Conservation (phyloP, 1,140 invertebrate genomes). For the Drosophila pruinosa region DNA sequence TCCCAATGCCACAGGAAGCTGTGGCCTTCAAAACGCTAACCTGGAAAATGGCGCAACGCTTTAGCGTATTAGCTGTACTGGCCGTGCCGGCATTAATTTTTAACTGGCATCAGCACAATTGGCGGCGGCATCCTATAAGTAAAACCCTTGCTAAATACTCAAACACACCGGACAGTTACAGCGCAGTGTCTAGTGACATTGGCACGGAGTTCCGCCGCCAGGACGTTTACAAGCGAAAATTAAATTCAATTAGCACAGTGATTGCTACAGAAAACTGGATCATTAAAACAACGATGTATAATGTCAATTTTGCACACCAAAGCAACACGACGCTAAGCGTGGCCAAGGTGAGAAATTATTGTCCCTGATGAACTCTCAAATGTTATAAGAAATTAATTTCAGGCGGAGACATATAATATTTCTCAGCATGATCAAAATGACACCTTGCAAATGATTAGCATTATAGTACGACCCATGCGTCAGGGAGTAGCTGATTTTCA, state of each 20-base stretch:
- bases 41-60: conserved; percentile 78
- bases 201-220: conserved; percentile 88
- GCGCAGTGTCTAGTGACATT: conserved; percentile 88
- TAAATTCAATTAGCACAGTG: conserved; percentile 87
- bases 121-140: conserved; percentile 90
- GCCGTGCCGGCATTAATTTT: conserved; percentile 83
- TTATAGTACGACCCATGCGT: conserved; percentile 88
- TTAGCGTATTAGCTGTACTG: conserved; percentile 82
- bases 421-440: conserved; percentile 85
- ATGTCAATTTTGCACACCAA: conserved; percentile 89
- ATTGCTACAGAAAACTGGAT: conserved; percentile 94
- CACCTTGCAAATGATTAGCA: conserved; percentile 91
- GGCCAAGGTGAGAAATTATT: conserved; percentile 84
- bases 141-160: conserved; percentile 87
- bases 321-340: conserved; percentile 90
- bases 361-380: neutral
- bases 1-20: conserved; percentile 76
- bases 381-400: too few species aligned
- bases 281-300: conserved; percentile 92
- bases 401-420: conserved; percentile 89
- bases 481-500: conserved; percentile 85
- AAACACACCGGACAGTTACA: conserved; percentile 86
- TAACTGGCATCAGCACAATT: conserved; percentile 88
- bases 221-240: conserved; percentile 84
- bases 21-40: conserved; percentile 82